A percentile compares a stretch with the other conserved stretches of the same genome.
Conservation (phyloP, 2,888 invertebrate species). For the Tenthredo amoena region DNA sequence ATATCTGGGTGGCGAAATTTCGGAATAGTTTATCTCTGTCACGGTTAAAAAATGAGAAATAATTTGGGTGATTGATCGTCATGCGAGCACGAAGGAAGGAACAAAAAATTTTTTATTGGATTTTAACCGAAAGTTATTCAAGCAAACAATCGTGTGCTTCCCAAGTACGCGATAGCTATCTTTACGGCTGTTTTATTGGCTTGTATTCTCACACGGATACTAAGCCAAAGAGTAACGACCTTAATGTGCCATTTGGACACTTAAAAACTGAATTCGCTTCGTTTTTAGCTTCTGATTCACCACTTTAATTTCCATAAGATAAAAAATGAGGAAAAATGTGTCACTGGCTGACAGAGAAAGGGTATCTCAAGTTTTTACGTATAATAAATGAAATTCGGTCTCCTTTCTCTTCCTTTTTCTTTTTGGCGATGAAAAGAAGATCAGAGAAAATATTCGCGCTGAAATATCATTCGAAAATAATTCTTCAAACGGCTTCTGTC, state of each 20-base stretch:
- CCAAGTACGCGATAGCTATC: background rate
- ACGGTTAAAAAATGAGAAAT: background rate
- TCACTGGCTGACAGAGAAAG: background rate
- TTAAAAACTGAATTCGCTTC: constrained; percentile 6
- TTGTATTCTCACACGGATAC: background rate
- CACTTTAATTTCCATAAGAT: background rate
- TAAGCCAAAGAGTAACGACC: constrained; percentile 32
- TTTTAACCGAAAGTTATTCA: constrained; percentile 17
- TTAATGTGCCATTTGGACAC: constrained; percentile 14
- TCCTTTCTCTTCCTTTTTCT: background rate
- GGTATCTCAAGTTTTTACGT: background rate
- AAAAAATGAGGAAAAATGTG: background rate
- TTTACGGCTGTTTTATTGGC: constrained; percentile 39
- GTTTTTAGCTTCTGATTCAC: constrained; percentile 24
- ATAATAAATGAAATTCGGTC: background rate
- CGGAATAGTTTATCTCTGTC: background rate
- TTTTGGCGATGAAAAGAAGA: background rate
- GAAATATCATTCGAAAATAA: background rate
- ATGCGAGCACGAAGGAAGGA: background rate
- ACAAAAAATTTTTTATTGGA: background rate
- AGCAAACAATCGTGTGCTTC: constrained; percentile 16
- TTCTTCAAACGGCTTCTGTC: background rate
- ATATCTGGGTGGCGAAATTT: background rate
- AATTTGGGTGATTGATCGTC: background rate
- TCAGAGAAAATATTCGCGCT: background rate